These are phyloP conservation scores for Helicoverpa zea DNA, from an alignment of 1,140 invertebrate genomes.

Conservation along the genomic window DNA sequence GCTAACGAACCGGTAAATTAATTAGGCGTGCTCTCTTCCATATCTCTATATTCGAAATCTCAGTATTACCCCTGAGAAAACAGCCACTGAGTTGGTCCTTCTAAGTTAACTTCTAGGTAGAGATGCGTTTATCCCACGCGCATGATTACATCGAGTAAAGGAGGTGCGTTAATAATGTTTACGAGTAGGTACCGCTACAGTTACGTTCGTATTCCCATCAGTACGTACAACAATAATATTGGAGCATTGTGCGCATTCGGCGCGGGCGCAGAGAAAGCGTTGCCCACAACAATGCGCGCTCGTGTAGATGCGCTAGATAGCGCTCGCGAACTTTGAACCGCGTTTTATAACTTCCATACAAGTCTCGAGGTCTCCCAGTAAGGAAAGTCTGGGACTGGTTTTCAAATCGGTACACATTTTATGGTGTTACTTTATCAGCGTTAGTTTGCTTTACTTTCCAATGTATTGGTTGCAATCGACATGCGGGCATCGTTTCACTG, in stretches of 20 bases:
- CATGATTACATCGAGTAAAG: conserved; percentile 12
- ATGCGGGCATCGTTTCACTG: conserved; percentile 42
- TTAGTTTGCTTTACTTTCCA: conserved; percentile 45
- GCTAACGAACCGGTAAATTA: conserved; percentile 18
- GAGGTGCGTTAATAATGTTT: conserved; percentile 38
- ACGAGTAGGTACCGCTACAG: conserved; percentile 44
- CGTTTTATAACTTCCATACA: conserved; percentile 49
- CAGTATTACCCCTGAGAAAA: not conserved
- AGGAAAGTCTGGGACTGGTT: conserved; percentile 29
- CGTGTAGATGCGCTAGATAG: conserved; percentile 56
- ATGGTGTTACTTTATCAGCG: conserved; percentile 40
- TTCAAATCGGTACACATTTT: conserved; percentile 39
- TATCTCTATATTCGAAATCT: not conserved
- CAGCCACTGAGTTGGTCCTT: not conserved
- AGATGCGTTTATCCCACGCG: conserved; percentile 7
- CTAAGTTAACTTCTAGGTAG: not conserved
- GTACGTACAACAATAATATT: conserved; percentile 51
- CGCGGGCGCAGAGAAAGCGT: conserved; percentile 58
- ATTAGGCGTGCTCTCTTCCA: not conserved
- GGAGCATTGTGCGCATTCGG: conserved; percentile 51
- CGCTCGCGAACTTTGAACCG: conserved; percentile 69
- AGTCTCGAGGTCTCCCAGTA: conserved; percentile 14
- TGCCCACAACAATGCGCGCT: conserved; percentile 57
- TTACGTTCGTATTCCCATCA: conserved; percentile 54
- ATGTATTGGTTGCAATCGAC: conserved; percentile 40